Evolutionary conservation across 2,888 invertebrate genomes (phyloP), one percentile per base, ranked within the genome.

Genomic region (Ormia ochracea): DNA sequence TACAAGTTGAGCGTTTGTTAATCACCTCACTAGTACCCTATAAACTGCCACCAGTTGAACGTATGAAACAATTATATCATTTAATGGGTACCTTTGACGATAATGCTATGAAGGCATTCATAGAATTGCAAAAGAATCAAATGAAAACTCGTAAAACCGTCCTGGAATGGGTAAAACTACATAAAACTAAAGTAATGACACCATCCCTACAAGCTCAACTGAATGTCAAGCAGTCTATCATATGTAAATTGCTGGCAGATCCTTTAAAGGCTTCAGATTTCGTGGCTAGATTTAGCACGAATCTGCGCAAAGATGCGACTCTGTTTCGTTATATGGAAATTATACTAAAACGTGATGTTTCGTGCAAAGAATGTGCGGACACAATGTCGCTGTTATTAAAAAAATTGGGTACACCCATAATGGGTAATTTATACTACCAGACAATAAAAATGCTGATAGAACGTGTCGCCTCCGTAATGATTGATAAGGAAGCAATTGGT

Each of bases 11-110:
- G 89, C 91, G 98, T 83, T 91, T 98, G 28, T 89, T 99, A 45
- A 98, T 98, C 87, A 98, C 97, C 7, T 98, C 97, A 76, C 91
- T 99, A 69, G 98, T 99, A 54, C 98, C 98, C 0, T 99, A 97
- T 89, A 96, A 96, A 82, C 90, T 98, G 73, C 92, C 95, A 0
- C 92, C 97, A 0, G 93, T 94, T 21, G 95, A 97, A 77, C 92
- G 98, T 80, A 98, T 98, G 98, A 96, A 96, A 89, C 95, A 95
- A 85, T 90, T 99, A 23, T 96, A 96, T 87, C 96, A 97, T 87
- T 90, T 98, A 41, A 93, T 98, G 87, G 96, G 96, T 6, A 97
- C 98, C 50, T 94, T 98, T 33, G 98, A 98, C 87, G 96, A 98
- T 83, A 95, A 98, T 89, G 98, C 98, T 0, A 95, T 96, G 0